Evolutionary conservation across 30 jellyfish, hydroid and myxozoan genomes (phyloP).

Genomic region (Hydractinia echinata): DNA sequence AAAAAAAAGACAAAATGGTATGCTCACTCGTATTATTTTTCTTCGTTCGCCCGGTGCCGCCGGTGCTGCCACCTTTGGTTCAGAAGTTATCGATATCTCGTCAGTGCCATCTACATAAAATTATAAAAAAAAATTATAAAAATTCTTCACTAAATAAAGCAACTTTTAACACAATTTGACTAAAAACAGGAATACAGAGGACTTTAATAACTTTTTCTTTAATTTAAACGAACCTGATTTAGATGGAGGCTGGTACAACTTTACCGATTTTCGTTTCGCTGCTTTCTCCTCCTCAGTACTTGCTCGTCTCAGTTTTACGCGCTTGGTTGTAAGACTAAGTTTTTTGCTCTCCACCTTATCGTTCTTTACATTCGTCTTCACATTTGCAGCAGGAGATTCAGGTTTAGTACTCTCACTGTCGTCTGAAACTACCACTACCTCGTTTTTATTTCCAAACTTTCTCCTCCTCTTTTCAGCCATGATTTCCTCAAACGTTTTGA

Average conservation of each 20-base stretch:
- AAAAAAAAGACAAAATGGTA: no score
- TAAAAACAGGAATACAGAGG: not conserved
- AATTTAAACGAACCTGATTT: not conserved
- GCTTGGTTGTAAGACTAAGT: not conserved
- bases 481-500: constrained; percentile 75
- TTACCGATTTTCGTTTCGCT: constrained; percentile 12
- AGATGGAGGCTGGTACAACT: constrained; percentile 23
- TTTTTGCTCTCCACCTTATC: not conserved
- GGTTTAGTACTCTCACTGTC: constrained; percentile 1
- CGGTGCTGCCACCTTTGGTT: no score
- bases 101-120: no score
- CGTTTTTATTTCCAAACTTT: constrained; percentile 37
- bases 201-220: no score
- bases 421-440: not conserved
- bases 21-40: no score
- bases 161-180: no score
- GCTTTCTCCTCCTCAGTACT: not conserved
- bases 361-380: not conserved
- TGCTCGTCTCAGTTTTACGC: not conserved
- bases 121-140: no score
- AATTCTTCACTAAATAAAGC: no score
- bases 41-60: no score
- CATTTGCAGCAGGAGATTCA: not conserved
- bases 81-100: no score
- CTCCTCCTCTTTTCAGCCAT: constrained; percentile 90